Percentiles rank a stretch among this genome's conserved stretches.
These are phyloP conservation scores for Oscheius sp. DNA, from an alignment of 2,888 invertebrate species.

Conservation along the genomic window DNA sequence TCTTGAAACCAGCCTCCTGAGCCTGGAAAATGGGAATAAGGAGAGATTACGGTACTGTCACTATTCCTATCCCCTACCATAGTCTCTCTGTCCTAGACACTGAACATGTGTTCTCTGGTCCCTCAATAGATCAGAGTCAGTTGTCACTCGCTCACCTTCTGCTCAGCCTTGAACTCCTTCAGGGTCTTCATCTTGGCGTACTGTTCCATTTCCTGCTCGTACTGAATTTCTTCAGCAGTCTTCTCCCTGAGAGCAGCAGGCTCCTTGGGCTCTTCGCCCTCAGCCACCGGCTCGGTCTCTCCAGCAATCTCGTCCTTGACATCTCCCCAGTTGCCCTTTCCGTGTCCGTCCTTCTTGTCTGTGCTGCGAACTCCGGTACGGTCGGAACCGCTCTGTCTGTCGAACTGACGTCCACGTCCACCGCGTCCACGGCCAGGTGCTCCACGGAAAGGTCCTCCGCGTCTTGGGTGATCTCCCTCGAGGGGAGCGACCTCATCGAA, in stretches of 20 bases:
- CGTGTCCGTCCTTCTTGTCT: constrained; percentile 74
- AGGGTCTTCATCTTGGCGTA: constrained; percentile 70
- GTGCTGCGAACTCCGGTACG: constrained; percentile 65
- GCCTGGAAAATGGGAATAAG: neutral
- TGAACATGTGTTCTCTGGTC: constrained; percentile 14
- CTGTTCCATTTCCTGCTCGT: constrained; percentile 55
- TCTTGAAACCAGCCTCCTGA: constrained; percentile 63
- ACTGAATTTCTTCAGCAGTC: constrained; percentile 62
- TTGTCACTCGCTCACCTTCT: constrained; percentile 36
- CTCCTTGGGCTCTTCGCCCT: constrained; percentile 52
- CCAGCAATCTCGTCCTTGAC: constrained; percentile 66
- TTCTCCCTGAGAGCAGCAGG: constrained; percentile 59
- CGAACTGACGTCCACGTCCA: constrained; percentile 60
- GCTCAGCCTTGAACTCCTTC: constrained; percentile 63
- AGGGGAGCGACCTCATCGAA: constrained; percentile 15
- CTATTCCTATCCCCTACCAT: too few relatives aligned
- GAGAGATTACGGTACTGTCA: too few relatives aligned
- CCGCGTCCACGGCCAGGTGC: constrained; percentile 47
- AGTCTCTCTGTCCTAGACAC: too few relatives aligned
- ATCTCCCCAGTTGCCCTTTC: constrained; percentile 73
- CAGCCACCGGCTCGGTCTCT: constrained; percentile 60
- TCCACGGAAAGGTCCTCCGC: constrained; percentile 3
- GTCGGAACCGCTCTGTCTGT: constrained; percentile 70
- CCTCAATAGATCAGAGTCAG: too few relatives aligned
- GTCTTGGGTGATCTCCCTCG: neutral